Base-by-base conservation (phyloP, 2,113 vertebrate species). In the Microcebus murinus region DNA sequence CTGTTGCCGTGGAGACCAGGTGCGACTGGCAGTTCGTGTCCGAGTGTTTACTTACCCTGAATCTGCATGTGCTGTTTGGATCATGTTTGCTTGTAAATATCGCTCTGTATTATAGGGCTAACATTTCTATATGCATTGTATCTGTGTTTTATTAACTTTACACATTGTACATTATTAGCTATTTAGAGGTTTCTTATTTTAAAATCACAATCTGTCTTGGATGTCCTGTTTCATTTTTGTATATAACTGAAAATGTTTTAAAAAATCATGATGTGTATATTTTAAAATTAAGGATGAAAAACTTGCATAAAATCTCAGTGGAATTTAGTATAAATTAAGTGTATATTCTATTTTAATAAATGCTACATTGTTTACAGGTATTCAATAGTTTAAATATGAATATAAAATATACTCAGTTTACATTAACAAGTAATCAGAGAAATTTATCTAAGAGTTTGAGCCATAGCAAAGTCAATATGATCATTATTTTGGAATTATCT, bases 41-140 rank as follows among this genome's bases (percentile, higher is more conserved):
- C 98, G 99, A 79, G 99, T 99, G 87, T 99, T 99, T 97, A 96
- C 98, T 5, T 99, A 99, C 96, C 99, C 99, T 21, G 99, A 99
- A 97, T 99, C 99, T 59, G 99, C 99, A 0, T 99, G 99, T 96
- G 99, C 99, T 29, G 99, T 99, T 96, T 99, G 99, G 99, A 98
- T 99, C 97, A 99, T 99, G 99, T 99, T 99, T 98, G 99, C 99
- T 91, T 99, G 99, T 99, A 99, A 99, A 99, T 99, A 99, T 95
- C 99, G 99, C 87, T 99, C 99, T 6, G 99, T 99, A 15, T 99
- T 99, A 91, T 99, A 98, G 99, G 87, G 90, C 85, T 96, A 79
- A 61, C 4, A 14, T 76, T 95, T 96, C 83, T 77, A 21, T 97
- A 87, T 93, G 81, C 91, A 80, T 76, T 23, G 52, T n/a, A 67